Evolutionary conservation across 2,797 vertebrate genomes (phyloP).

Genomic region (Cyclopterus lumpus): DNA sequence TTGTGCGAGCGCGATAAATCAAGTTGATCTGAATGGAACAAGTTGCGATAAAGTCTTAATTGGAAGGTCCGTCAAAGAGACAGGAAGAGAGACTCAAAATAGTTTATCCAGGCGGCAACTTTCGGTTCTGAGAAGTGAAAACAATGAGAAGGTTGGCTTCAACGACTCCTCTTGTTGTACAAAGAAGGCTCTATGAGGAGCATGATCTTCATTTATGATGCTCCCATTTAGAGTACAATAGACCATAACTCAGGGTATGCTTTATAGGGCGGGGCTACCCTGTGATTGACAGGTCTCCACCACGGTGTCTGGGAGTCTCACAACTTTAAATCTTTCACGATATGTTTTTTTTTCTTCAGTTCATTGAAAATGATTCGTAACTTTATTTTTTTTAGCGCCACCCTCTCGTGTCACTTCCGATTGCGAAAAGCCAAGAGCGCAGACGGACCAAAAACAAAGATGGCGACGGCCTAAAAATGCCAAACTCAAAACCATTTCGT

Average conservation of each 20-base stretch:
- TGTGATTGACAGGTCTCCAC: background rate
- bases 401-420: background rate
- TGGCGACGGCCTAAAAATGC: background rate
- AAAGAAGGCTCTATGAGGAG: background rate
- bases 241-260: background rate
- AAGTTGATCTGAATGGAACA: conserved; percentile 40
- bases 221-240: background rate
- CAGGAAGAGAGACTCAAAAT: conserved; percentile 35
- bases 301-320: background rate
- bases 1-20: conserved; percentile 56
- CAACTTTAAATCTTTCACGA: no score
- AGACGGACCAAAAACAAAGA: background rate
- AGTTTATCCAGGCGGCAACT: conserved; percentile 9
- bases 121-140: background rate
- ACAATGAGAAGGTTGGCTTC: background rate
- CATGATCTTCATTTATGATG: background rate
- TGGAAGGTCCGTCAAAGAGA: conserved; percentile 61
- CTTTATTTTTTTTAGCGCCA: background rate
- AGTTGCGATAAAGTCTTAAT: conserved; percentile 47
- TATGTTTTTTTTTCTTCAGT: no score
- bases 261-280: background rate
- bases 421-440: no score
- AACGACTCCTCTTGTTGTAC: background rate
- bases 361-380: no score
- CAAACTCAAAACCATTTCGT: background rate